phyloP scores from a whole-genome alignment of 2,113 vertebrate genomes.

The Microcebus griseorufus region DNA sequence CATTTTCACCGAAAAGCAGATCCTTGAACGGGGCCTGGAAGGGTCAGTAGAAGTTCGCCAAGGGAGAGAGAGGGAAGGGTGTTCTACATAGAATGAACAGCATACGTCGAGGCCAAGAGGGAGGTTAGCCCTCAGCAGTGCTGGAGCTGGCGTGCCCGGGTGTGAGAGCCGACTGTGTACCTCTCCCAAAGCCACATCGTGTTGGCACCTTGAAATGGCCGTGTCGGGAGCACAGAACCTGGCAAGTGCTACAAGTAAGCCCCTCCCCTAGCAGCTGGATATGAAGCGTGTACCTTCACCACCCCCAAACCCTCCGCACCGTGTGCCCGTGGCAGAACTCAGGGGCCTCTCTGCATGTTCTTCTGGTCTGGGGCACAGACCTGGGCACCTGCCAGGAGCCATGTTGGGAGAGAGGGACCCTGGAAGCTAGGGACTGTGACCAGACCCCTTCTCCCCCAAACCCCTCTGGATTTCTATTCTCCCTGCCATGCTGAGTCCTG shows the following conservation, averaged over 20 bases:
- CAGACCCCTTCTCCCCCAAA: not conserved
- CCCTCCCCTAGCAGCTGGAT: not conserved
- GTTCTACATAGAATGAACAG: not conserved
- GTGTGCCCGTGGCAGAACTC: not conserved
- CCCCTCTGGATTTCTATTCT: not conserved
- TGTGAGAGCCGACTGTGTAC: not conserved
- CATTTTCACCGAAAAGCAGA: not conserved
- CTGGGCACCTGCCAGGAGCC: not conserved
- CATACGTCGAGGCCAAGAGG: not conserved
- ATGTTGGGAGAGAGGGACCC: not conserved
- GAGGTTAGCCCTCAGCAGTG: not conserved
- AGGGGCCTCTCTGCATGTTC: not conserved
- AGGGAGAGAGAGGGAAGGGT: not conserved
- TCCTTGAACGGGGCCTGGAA: not conserved
- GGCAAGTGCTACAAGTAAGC: not conserved
- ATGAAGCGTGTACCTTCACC: not conserved
- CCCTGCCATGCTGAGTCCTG: not conserved
- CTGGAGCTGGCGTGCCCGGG: not conserved
- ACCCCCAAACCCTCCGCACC: not conserved
- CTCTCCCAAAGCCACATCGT: not conserved
- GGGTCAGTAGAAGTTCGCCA: not conserved
- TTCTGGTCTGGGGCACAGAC: not conserved
- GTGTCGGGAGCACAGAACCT: rapidly evolving
- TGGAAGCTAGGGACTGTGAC: not conserved
- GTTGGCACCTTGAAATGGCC: not conserved